phyloP scores from a whole-genome alignment of 2,888 invertebrate species.

The Tetragnatha montana region DNA sequence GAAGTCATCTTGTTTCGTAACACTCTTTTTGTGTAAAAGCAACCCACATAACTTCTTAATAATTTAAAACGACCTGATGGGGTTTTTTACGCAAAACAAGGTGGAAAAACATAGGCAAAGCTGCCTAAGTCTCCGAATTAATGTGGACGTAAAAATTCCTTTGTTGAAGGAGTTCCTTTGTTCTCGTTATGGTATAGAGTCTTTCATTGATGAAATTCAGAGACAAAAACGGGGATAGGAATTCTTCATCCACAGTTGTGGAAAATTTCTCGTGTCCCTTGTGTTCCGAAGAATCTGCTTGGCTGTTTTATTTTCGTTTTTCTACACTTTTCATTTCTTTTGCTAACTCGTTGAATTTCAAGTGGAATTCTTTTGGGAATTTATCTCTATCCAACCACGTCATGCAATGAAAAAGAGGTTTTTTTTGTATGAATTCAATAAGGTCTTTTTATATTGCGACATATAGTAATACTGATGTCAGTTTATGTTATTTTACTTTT shows the following conservation, averaged over 20 bases:
- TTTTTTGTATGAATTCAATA: neutral
- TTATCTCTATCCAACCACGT: neutral
- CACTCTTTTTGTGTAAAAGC: no score
- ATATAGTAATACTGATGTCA: neutral
- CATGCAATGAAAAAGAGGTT: no score
- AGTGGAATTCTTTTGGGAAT: neutral
- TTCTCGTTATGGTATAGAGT: neutral
- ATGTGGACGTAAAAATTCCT: conserved; percentile 23
- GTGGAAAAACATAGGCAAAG: no score
- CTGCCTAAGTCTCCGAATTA: neutral
- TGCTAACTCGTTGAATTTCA: neutral
- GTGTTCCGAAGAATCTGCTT: neutral
- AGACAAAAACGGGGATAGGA: neutral
- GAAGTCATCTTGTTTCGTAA: no score
- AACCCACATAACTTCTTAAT: no score
- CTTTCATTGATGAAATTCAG: conserved; percentile 24
- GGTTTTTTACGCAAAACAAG: no score
- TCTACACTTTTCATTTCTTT: neutral
- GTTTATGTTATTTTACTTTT: no score
- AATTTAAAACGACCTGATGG: no score
- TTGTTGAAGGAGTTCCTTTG: conserved; percentile 4
- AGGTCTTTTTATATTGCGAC: neutral
- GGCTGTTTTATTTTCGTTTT: neutral
- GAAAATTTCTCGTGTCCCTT: neutral
- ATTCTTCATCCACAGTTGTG: neutral